Evolutionary conservation across 2,888 invertebrate genomes (phyloP), one percentile per base, ranked within the genome.

Genomic region (Anticlea derivata): DNA sequence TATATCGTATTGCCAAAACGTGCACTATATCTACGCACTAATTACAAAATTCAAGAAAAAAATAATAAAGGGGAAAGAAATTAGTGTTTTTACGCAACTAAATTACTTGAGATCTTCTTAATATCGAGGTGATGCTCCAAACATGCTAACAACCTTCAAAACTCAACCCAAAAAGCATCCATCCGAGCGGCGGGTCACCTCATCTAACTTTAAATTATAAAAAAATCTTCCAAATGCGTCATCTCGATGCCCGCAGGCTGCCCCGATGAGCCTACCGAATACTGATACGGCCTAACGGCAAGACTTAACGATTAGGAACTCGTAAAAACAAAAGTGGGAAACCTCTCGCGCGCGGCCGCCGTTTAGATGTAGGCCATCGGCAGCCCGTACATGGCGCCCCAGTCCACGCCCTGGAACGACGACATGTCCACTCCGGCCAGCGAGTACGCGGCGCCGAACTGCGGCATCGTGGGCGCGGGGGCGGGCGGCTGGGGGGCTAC

Each of bases 381-480:
- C 91, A 97, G 96, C 75, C 96, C 96, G 85, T 97, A 97, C 95
- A 97, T 95, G 71, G 95, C 95, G 73, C 95, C 94, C 97, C 97
- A 97, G 87, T 97, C 97, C 66, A 97, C 96, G 53, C 96, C 95
- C 84, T 97, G 97, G 93, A 97, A 97, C 78, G 96, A 96, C 56
- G 96, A 95, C 97, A 97, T 97, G 89, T 97, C 97, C 58, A 97
- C 96, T 80, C 96, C 96, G 76, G 96, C 95, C 63, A 97, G 93
- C 65, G 95, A 95, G 88, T 96, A 96, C 70, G 94, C 94, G 23
- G 94, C 92, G 20, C 94, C 93, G 63, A 94, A 92, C 69, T 93
- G 93, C 2, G 93, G 94, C 56, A 92, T 86, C 7, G 93, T 73
- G 50, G 92, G 91, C 34, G 92, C 91, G 0, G 93, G 92, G n/a